Evolutionary conservation across 2,113 vertebrate genomes (phyloP), one percentile per base, ranked within the genome.

Genomic region (Paramisgurnus dabryanus): DNA sequence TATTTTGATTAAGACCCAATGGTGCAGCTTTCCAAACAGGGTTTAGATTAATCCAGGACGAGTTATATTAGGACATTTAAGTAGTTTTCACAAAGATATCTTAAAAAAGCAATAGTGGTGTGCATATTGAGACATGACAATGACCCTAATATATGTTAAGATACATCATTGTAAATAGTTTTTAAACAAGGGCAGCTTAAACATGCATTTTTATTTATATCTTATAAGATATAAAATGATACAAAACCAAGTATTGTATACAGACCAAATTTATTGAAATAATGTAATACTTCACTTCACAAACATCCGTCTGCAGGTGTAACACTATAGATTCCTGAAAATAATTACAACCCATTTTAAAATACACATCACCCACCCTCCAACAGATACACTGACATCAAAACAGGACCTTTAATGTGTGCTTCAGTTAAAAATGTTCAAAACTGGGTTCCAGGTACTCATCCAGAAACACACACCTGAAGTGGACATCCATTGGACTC

Each of bases 241-340:
- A 55, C 2, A 17, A 80, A 47, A 17, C 4, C 34, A 58, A 79
- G 65, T 77, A 68, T 81, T 86, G 70, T 90, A 89, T 87, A 88
- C 88, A 83, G 87, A 90, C 69, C 82, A 88, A 86, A 83, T 93
- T 92, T 92, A 93, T 90, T 93, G 86, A 92, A 92, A 90, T 89
- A 77, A 91, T 80, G 88, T 86, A 89, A 90, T 87, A 90, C 89
- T 91, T 91, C 87, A 90, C 86, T 87, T 53, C 84, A 90, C 88
- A 91, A 87, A 86, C 69, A 88, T 88, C 84, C 87, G 79, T 86
- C 84, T 88, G 84, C 86, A 89, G 65, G 66, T 81, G 66, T 88
- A 89, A 88, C 87, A 90, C 81, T 85, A 81, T 79, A 60, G 72
- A 85, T 74, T 77, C 84, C 82, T 82, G 80, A 85, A 82, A 85